Evolutionary conservation across 2,113 vertebrate species (phyloP), one percentile per base, ranked within the genome.

Genomic region (Cyprinodon variegatus): DNA sequence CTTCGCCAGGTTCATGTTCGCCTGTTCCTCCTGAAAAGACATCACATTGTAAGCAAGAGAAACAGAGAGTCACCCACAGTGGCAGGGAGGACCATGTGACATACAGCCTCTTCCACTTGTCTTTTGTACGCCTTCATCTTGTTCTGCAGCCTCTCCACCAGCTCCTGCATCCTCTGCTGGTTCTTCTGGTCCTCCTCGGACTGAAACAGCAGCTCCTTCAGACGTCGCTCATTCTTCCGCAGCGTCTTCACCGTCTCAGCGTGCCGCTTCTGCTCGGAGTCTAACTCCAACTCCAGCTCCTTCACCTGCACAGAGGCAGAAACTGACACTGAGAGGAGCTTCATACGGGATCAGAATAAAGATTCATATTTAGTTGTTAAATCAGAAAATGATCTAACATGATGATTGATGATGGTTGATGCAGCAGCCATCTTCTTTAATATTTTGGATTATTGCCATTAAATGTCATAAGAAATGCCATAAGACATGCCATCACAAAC

Each of bases 121-220:
- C 95, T 93, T 89, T 95, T 95, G 91, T 95, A 95, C 77, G 94
- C 92, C 90, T 93, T 95, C 90, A 95, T 93, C 90, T 95, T 95
- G 89, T 90, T 94, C 93, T 95, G 95, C 75, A 95, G 92, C 75
- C 94, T 82, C 87, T 95, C 95, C 83, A 94, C 92, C 88, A 95
- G 91, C 70, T 95, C 94, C 84, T 95, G 94, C 94, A 95, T 94
- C 60, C 94, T 82, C 74, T 90, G 93, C 86, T 95, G 95, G 91
- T 93, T 95, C 86, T 95, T 95, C 90, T 95, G 94, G 82, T 95
- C 94, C 89, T 95, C 95, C 80, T 95, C 95, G 0, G 94, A 94
- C 93, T 95, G 94, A 72, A 95, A 95, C 61, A 95, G 92, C 38
- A 95, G 91, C 83, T 95, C 95, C 86, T 95, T 95, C 81, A 95